Conservation (phyloP, 2,888 invertebrate species). For the Dichetophora obliterata region DNA sequence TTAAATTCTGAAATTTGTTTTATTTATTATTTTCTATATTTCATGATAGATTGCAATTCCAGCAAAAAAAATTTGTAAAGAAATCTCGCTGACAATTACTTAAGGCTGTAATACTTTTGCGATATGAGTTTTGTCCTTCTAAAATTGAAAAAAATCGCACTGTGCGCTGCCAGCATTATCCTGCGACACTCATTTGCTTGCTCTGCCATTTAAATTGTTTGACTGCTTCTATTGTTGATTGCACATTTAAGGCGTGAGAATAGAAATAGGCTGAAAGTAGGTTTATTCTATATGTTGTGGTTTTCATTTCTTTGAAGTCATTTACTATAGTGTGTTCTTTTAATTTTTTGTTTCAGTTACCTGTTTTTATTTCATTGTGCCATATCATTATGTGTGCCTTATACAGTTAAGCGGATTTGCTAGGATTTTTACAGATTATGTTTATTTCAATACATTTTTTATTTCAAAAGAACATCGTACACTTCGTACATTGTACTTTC, state of each 20-base stretch:
- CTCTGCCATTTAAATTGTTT: background rate
- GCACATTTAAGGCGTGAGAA: background rate
- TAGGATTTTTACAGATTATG: conserved; percentile 8
- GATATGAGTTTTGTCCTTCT: too few relatives aligned
- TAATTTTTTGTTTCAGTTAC: background rate
- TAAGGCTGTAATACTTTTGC: background rate
- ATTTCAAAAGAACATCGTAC: conserved; percentile 6
- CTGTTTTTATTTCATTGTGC: background rate
- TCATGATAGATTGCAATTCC: too few relatives aligned
- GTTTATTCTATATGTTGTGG: background rate
- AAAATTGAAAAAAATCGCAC: too few relatives aligned
- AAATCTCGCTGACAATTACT: too few relatives aligned
- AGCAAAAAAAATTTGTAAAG: too few relatives aligned
- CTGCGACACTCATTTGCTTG: background rate
- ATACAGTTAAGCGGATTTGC: conserved; percentile 11
- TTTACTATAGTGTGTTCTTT: conserved; percentile 7
- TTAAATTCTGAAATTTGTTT: too few relatives aligned
- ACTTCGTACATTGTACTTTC: too few relatives aligned
- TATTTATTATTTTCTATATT: too few relatives aligned
- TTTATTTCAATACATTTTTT: conserved; percentile 20
- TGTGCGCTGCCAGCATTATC: background rate
- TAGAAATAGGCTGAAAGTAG: background rate
- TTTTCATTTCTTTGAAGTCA: background rate
- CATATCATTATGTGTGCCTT: background rate
- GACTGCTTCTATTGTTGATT: background rate